Evolutionary conservation across 2,888 invertebrate species (phyloP).

Genomic region (Ophraella communa): DNA sequence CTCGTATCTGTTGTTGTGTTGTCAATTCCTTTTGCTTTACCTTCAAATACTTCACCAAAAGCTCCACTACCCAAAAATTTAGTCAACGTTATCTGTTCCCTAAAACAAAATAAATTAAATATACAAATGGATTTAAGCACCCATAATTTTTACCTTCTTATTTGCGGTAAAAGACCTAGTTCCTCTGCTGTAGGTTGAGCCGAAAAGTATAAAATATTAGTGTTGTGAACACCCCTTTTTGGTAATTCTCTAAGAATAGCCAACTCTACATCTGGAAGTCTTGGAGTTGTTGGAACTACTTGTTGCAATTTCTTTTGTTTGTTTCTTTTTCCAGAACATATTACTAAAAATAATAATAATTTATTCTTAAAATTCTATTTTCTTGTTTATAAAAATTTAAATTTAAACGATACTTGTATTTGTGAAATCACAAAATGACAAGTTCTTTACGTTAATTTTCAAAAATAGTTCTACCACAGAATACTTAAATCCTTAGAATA

Average conservation of each 20-base stretch:
- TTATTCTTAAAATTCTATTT: no score
- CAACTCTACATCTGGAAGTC: slow-evolving; percentile 79
- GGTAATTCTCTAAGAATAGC: slow-evolving; percentile 87
- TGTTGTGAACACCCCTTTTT: slow-evolving; percentile 74
- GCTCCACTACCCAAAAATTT: slow-evolving; percentile 95
- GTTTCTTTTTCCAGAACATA: slow-evolving; percentile 56
- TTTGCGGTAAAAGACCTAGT: slow-evolving; percentile 83
- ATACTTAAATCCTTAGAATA: no score
- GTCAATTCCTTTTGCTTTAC: slow-evolving; percentile 74
- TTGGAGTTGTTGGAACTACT: slow-evolving; percentile 48
- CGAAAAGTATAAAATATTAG: slow-evolving; percentile 81
- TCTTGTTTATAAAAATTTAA: no score
- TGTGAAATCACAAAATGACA: no score
- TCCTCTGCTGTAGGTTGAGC: slow-evolving; percentile 62
- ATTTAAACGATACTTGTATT: no score
- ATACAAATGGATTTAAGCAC: not conserved
- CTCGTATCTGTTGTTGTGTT: slow-evolving; percentile 70
- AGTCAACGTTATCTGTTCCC: slow-evolving; percentile 82
- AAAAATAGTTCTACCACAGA: no score
- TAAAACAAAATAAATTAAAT: slow-evolving; percentile 32
- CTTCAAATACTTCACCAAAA: slow-evolving; percentile 97
- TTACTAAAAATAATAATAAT: slow-evolving; percentile 36
- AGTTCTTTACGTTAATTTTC: no score
- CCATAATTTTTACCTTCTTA: slow-evolving; percentile 64
- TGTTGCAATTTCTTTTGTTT: slow-evolving; percentile 73